A percentile compares a stretch with the other conserved stretches of the same genome.
phyloP scores from a whole-genome alignment of 1,140 invertebrate genomes.

The Nephotettix cincticeps region DNA sequence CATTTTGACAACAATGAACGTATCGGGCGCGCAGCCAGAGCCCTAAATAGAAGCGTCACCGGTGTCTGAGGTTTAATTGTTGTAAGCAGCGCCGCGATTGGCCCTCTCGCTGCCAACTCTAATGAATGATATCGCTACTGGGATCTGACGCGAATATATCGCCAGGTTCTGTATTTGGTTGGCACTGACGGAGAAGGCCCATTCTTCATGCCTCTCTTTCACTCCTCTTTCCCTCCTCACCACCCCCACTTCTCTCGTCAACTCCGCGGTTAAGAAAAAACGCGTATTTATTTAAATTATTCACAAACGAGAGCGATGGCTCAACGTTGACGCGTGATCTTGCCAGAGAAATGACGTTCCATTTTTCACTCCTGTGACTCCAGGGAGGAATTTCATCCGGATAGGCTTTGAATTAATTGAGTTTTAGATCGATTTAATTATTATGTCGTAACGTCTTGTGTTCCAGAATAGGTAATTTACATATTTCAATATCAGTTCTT shows the following conservation, averaged over 20 bases:
- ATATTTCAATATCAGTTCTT: no score
- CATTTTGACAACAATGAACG: no score
- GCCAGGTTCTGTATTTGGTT: not conserved
- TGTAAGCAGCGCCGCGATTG: not conserved
- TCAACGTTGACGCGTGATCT: not conserved
- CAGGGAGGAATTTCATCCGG: no score
- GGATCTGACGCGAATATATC: conserved; percentile 17
- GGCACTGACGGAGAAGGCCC: not conserved
- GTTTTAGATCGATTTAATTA: no score
- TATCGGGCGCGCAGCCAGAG: no score
- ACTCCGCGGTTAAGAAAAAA: not conserved
- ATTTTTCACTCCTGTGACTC: not conserved
- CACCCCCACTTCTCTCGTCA: not conserved
- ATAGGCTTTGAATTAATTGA: no score
- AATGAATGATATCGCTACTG: conserved; percentile 10
- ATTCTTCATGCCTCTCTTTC: conserved; percentile 5
- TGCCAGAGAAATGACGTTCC: not conserved
- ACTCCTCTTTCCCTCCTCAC: not conserved
- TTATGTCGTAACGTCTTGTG: no score
- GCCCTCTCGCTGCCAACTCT: not conserved
- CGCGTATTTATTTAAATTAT: conserved; percentile 6
- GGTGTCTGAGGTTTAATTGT: conserved; percentile 6
- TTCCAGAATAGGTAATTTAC: no score
- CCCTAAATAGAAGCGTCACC: no score
- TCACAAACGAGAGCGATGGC: not conserved